phyloP scores from a whole-genome alignment of 2,113 vertebrate species.

The Illadopsis cleaveri region DNA sequence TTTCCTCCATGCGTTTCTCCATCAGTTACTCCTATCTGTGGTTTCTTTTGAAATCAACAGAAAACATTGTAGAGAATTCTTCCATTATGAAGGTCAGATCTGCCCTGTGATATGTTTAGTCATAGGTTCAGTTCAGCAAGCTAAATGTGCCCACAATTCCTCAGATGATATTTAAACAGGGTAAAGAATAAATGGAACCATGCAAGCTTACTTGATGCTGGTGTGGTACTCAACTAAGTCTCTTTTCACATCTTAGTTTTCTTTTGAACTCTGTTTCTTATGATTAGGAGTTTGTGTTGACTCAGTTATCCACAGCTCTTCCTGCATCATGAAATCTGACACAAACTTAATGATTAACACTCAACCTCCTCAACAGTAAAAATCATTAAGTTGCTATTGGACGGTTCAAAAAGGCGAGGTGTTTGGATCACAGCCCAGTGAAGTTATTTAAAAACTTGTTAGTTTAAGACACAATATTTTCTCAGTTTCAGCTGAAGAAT shows the following conservation, averaged over 20 bases:
- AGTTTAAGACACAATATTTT: background rate
- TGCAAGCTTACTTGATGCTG: background rate
- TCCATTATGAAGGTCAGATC: background rate
- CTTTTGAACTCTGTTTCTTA: background rate
- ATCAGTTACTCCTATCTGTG: background rate
- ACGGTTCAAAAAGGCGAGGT: background rate
- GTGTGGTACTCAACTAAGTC: background rate
- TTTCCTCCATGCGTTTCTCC: background rate
- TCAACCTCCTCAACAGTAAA: background rate
- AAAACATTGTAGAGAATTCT: background rate
- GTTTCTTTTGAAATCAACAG: background rate
- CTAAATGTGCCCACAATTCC: background rate
- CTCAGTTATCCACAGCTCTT: background rate
- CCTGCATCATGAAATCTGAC: background rate
- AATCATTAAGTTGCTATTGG: background rate
- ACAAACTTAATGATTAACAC: background rate
- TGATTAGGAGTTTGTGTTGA: background rate
- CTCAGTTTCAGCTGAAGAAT: background rate
- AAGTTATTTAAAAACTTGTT: background rate
- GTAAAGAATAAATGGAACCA: background rate
- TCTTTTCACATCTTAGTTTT: background rate
- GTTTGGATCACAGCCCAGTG: background rate
- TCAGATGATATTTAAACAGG: background rate
- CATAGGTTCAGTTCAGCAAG: background rate
- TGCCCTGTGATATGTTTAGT: background rate